Base-by-base conservation (phyloP, 2,797 vertebrate genomes). In the Sphaeramia orbicularis region DNA sequence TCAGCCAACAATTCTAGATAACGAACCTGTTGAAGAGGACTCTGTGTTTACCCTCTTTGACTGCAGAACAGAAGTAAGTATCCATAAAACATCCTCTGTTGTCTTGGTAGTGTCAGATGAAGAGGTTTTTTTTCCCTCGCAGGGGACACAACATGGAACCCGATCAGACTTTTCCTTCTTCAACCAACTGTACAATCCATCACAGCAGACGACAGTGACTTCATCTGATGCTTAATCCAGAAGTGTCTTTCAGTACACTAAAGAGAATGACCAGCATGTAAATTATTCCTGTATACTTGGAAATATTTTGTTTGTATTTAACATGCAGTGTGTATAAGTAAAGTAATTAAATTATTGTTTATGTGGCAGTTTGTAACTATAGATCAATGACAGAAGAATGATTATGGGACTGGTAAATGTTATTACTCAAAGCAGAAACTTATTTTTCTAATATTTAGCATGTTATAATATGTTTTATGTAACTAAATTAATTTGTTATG, bases 21-120 rank as follows among this genome's bases (percentile, higher is more conserved):
- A 77, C 6, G 54, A 88, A 0, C 1, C 1, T 1, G 6, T 27
- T n/a, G 27, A 67, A 41, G 40, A 57, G 19, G 72, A 74, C 30
- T 21, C 60, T 37, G 56, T 4, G 7, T 53, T 83, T 37, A 70
- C 85, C 59, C 49, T 87, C 4, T 37, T 10, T 37, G 54, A 76
- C 54, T 60, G 52, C 47, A 74, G 30, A 27, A 47, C 32, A 71
- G 10, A 71, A 41, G 93, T 93, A 57, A 89, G 88, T 77, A 15
- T 43, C 1, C 4, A 44, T 7, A 16, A 7, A 38, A 18, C 7
- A 35, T 59, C 2, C 56, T 16, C 24, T 47, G 2, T 13, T 18
- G 27, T 21, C 4, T 48, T 58, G 2, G 51, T 13, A 21, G 21
- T 35, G 1, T n/a, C 10, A 35, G 12, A 64, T 66, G 3, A 58